A percentile compares a stretch with the other conserved stretches of the same genome.
phyloP scores from a whole-genome alignment of 2,113 vertebrate species.

The Amphiprion ocellaris region DNA sequence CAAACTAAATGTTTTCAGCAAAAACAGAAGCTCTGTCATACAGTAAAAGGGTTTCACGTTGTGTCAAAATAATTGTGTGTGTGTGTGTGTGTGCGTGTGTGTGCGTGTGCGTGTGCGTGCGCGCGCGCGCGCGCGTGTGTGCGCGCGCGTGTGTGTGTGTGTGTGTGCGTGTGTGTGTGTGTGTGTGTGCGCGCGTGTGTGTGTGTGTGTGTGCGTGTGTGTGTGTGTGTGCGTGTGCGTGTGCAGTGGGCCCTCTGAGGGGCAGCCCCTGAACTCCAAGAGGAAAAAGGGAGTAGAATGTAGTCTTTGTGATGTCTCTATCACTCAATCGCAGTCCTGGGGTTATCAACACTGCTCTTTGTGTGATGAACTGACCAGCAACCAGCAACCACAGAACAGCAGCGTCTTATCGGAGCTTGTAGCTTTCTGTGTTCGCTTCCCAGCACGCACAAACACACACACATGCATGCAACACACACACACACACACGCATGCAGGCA shows the following conservation, averaged over 20 bases:
- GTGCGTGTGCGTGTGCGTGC: slow-evolving; percentile 2
- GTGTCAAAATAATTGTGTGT: too few species aligned
- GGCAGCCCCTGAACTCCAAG: slow-evolving; percentile 53
- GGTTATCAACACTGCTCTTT: slow-evolving; percentile 70
- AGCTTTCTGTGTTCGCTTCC: slow-evolving; percentile 14
- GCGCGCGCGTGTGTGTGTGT: neutral
- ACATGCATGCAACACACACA: slow-evolving; percentile 13
- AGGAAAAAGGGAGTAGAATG: slow-evolving; percentile 71
- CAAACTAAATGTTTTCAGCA: too few species aligned
- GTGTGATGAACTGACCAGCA: slow-evolving; percentile 60
- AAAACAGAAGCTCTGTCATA: too few species aligned
- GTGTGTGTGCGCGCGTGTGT: neutral
- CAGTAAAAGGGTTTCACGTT: too few species aligned
- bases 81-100: neutral
- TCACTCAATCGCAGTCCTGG: slow-evolving; percentile 53
- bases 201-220: neutral
- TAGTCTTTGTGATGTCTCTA: slow-evolving; percentile 73
- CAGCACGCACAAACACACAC: neutral
- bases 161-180: neutral
- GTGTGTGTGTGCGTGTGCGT: too few species aligned
- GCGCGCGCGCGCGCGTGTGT: too few species aligned
- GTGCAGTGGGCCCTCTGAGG: slow-evolving; percentile 23
- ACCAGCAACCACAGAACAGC: slow-evolving; percentile 59
- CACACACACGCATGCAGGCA: neutral
- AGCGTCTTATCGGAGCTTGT: slow-evolving; percentile 59